phyloP scores from a whole-genome alignment of 2,888 invertebrate genomes.

The Apamea epomidion region DNA sequence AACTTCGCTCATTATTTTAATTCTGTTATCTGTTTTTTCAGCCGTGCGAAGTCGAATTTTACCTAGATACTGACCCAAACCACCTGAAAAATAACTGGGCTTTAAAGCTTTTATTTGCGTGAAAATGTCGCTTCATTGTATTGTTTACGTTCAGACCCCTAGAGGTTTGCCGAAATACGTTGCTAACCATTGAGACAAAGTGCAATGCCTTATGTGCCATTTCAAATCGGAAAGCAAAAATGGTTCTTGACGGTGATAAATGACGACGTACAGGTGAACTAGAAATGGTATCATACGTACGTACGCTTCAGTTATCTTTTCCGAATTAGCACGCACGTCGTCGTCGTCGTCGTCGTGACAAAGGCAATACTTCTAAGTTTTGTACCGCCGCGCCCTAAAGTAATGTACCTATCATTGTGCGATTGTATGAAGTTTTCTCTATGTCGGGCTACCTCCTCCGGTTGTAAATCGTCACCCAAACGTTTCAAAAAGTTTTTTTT shows the following conservation, averaged over 20 bases:
- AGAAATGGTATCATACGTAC: neutral
- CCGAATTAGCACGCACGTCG: neutral
- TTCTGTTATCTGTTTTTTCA: slow-evolving; percentile 95
- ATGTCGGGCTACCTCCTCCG: neutral
- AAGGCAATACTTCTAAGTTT: neutral
- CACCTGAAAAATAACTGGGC: slow-evolving; percentile 79
- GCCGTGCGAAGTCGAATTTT: slow-evolving; percentile 94
- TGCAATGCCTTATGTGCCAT: neutral
- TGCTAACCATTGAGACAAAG: neutral
- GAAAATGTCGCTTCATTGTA: neutral
- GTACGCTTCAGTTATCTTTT: neutral
- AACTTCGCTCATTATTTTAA: slow-evolving; percentile 98
- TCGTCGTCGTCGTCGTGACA: no score
- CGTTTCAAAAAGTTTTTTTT: neutral
- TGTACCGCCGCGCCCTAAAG: neutral
- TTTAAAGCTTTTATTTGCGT: slow-evolving; percentile 27
- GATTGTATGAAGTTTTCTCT: neutral
- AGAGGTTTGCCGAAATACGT: neutral
- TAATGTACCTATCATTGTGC: neutral
- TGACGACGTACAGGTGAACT: neutral
- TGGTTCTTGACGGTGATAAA: neutral
- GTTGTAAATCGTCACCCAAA: neutral
- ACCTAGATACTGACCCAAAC: slow-evolving; percentile 89
- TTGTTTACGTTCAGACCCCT: neutral
- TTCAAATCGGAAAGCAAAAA: neutral